Evolutionary conservation across 2,113 vertebrate genomes (phyloP).

Genomic region (Carassius auratus): DNA sequence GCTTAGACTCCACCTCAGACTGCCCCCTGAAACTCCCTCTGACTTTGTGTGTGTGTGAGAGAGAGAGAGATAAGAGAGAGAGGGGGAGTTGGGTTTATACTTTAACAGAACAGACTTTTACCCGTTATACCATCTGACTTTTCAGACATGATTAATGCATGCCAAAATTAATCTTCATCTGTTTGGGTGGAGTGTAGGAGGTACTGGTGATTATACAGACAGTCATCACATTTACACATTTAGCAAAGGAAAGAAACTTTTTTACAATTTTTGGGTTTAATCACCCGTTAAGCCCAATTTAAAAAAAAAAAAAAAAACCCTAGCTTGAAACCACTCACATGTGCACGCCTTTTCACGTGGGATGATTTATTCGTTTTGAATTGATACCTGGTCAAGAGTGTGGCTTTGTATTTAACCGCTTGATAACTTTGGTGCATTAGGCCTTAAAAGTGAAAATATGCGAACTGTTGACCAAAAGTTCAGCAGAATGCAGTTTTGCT

Average conservation of each 20-base stretch:
- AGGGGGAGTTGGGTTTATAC: neutral
- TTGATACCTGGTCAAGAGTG: neutral
- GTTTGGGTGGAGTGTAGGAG: constrained; percentile 18
- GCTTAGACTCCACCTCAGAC: constrained; percentile 37
- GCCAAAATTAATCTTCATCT: neutral
- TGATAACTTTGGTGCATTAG: neutral
- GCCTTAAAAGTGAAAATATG: neutral
- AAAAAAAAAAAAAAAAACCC: neutral
- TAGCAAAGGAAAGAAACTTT: neutral
- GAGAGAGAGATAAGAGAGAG: neutral
- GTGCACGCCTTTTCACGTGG: neutral
- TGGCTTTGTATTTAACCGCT: neutral
- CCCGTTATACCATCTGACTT: neutral
- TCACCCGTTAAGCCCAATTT: neutral
- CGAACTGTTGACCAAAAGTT: neutral
- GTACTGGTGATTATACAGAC: neutral
- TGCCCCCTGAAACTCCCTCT: neutral
- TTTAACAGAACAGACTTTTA: constrained; percentile 30
- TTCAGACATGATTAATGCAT: constrained; percentile 28
- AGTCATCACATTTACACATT: constrained; percentile 23
- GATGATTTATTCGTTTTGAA: neutral
- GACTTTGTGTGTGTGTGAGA: neutral
- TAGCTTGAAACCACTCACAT: neutral
- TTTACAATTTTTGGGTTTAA: neutral
- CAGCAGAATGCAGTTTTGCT: neutral